Base-by-base conservation (phyloP, 2,113 vertebrate genomes). In the Arenaria interpres region DNA sequence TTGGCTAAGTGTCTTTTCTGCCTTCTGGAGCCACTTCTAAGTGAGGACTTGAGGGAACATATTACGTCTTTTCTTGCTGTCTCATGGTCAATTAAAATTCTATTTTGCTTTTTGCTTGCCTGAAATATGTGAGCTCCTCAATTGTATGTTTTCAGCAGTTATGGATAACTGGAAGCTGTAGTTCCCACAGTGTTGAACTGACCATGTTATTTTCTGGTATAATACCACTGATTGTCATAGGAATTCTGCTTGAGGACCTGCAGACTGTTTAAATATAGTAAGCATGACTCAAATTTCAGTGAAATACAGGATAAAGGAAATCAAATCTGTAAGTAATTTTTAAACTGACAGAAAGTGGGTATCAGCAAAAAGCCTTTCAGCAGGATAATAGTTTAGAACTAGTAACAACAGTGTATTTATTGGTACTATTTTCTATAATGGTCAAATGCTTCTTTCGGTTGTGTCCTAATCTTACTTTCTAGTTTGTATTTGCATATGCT, bases 401-500 rank as follows among this genome's bases (percentile, higher is more conserved):
- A 59, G 68, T 24, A 80, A 62, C 9, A 43, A 14, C 0, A 0
- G 4, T 48, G 23, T 79, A 25, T 83, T 90, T 88, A 69, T 69
- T 69, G 16, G 14, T 76, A 35, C 20, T 75, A 6, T 48, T 96
- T 73, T 88, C 57, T 67, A 3, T 30, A 63, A 46, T 4, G 33
- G 23, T 67, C 37, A 93, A 93, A 87, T 71, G 41, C 51, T 71
- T 80, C 83, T 92, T 89, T 96, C 64, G 85, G 2, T 90, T 85
- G 32, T 83, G 45, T 71, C 39, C 21, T 82, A 91, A 60, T 81
- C 73, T 81, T 84, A 71, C 14, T 18, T 32, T 72, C 72, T 73
- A 66, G 56, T 53, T 93, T 68, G 45, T 79, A 96, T 93, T 95
- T 94, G 91, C 89, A 76, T 91, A 91, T 68, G 66, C 39, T 95